Percentiles rank a stretch among this genome's conserved stretches.
Conservation (phyloP, 2,113 vertebrate genomes). For the Heloderma charlesbogerti region DNA sequence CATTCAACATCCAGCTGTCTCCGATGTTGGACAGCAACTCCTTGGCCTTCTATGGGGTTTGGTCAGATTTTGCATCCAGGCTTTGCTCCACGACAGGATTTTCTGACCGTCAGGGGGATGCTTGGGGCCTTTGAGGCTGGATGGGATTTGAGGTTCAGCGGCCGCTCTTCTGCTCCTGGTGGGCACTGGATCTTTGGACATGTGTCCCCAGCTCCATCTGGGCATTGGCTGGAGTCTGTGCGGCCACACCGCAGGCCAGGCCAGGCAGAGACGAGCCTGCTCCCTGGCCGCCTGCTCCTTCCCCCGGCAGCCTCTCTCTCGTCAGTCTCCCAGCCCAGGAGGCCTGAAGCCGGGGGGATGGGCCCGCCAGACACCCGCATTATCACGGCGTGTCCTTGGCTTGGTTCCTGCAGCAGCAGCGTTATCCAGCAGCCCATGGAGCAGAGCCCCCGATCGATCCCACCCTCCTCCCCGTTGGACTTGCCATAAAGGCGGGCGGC, state of each 20-base stretch:
- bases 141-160: background rate
- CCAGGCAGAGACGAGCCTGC: background rate
- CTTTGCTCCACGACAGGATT: background rate
- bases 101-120: background rate
- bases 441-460: background rate
- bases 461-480: rapidly evolving
- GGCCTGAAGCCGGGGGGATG: background rate
- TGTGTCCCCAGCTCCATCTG: no score
- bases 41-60: background rate
- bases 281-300: background rate
- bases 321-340: background rate
- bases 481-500: background rate
- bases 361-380: background rate
- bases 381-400: background rate
- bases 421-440: background rate
- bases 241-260: background rate
- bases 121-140: background rate
- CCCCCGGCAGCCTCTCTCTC: background rate
- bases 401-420: background rate
- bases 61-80: background rate
- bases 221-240: rapidly evolving
- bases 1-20: no score
- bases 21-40: background rate
- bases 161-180: background rate
- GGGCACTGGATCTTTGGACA: background rate